phyloP scores from a whole-genome alignment of 2,113 vertebrate genomes.

The Hippolais icterina region DNA sequence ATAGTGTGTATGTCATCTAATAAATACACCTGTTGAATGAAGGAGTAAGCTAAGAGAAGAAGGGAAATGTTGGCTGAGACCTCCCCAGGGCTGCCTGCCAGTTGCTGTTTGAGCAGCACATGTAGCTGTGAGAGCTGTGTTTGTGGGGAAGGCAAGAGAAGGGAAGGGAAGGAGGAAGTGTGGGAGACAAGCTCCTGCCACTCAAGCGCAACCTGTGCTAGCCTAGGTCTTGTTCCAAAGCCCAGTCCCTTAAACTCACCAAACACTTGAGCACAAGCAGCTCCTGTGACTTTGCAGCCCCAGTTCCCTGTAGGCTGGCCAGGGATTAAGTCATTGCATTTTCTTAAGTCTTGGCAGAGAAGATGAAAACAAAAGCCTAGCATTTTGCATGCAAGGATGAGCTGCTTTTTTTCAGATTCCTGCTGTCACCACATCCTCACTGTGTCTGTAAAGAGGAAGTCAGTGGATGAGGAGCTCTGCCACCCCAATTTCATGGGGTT shows the following conservation, averaged over 20 bases:
- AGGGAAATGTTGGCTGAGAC: neutral
- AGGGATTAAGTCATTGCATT: neutral
- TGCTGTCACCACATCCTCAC: neutral
- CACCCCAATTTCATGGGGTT: neutral
- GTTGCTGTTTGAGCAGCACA: neutral
- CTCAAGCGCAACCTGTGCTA: fast-evolving
- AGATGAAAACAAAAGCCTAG: neutral
- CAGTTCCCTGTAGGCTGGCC: neutral
- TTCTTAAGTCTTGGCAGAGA: neutral
- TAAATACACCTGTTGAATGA: conserved; percentile 15
- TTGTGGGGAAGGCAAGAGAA: neutral
- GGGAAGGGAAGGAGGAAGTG: neutral
- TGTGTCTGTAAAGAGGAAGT: neutral
- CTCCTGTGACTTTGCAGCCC: neutral
- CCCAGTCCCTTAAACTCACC: neutral
- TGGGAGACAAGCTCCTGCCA: neutral
- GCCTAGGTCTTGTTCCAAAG: fast-evolving
- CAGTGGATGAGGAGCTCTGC: neutral
- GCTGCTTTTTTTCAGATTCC: neutral
- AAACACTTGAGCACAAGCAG: neutral
- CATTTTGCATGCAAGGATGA: neutral
- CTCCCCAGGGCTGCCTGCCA: neutral
- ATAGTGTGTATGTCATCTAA: neutral
- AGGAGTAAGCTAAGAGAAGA: neutral
- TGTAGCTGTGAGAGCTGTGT: fast-evolving